A percentile compares a stretch with the other conserved stretches of the same genome.
Conservation (phyloP, 2,797 vertebrate species). For the Bufotes viridis region DNA sequence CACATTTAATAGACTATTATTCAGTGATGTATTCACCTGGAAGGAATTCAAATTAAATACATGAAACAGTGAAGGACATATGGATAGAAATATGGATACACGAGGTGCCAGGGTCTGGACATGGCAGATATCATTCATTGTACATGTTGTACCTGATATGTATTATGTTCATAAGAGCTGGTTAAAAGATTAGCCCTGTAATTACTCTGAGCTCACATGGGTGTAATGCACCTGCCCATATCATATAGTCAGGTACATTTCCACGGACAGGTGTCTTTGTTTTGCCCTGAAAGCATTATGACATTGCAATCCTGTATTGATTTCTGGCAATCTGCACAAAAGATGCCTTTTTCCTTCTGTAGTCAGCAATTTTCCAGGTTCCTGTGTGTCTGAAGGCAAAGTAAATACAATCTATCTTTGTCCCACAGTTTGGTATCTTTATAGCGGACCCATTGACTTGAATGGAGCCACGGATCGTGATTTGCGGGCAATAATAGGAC, state of each 20-base stretch:
- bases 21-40: conserved; percentile 31
- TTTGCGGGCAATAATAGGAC: too few relatives aligned
- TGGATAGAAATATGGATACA: background rate
- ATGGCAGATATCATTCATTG: background rate
- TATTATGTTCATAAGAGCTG: background rate
- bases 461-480: too few relatives aligned
- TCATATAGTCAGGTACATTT: conserved; percentile 22
- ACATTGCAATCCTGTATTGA: conserved; percentile 9
- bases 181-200: background rate
- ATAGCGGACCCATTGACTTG: too few relatives aligned
- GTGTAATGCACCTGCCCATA: conserved; percentile 41
- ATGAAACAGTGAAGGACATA: background rate
- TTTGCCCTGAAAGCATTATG: conserved; percentile 1
- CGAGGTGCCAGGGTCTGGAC: background rate
- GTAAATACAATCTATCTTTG: background rate
- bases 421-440: background rate
- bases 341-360: background rate
- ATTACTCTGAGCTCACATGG: background rate
- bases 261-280: conserved; percentile 1
- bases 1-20: conserved; percentile 7
- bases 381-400: background rate
- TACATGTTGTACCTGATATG: background rate
- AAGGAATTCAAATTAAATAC: background rate
- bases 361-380: background rate
- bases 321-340: conserved; percentile 7